Conservation (phyloP, 2,797 vertebrate species). For the Coendou prehensilis region DNA sequence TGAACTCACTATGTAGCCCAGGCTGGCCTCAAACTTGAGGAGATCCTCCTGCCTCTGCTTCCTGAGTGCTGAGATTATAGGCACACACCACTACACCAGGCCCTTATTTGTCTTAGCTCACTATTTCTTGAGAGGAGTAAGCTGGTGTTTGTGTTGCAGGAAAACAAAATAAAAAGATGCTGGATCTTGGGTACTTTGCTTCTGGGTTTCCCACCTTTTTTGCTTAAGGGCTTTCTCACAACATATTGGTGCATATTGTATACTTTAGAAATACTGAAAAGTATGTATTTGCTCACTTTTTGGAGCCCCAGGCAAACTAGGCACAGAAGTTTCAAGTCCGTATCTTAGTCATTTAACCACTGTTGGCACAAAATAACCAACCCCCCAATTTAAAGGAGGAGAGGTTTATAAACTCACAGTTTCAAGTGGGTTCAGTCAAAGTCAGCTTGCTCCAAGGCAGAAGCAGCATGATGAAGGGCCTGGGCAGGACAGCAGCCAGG, state of each 20-base stretch:
- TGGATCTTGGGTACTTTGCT: background rate
- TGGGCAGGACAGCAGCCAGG: background rate
- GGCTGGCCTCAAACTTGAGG: background rate
- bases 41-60: background rate
- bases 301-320: background rate
- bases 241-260: background rate
- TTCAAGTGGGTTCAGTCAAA: background rate
- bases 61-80: background rate
- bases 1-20: background rate
- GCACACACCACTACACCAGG: background rate
- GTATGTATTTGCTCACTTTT: background rate
- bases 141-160: background rate
- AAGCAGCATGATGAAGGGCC: background rate
- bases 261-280: background rate
- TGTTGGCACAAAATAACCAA: background rate
- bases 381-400: background rate
- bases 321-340: background rate
- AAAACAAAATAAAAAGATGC: background rate
- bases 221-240: background rate
- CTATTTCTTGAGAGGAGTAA: background rate
- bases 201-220: background rate
- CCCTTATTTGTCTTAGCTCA: background rate
- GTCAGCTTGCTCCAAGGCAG: background rate
- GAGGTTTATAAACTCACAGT: background rate
- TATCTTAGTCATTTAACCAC: background rate